These are phyloP conservation scores for Aporophyla lueneburgensis DNA, from an alignment of 2,888 invertebrate genomes.

Conservation along the genomic window DNA sequence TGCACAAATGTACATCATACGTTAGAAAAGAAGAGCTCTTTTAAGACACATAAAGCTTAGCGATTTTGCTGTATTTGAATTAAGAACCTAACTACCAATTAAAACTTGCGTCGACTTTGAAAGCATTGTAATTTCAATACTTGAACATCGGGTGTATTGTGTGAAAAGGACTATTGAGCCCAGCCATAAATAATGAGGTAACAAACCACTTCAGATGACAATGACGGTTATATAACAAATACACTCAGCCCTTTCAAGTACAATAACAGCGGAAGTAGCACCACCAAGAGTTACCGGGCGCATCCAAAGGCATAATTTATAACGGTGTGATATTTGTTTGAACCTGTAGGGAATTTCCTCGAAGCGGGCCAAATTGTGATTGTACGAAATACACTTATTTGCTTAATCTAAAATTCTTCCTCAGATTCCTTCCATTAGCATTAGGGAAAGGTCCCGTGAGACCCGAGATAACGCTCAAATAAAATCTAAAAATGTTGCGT, in stretches of 20 bases:
- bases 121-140: conserved; percentile 8
- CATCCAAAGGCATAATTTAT: conserved; percentile 58
- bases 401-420: conserved; percentile 73
- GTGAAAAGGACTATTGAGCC: conserved; percentile 26
- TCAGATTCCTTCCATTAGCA: conserved; percentile 58
- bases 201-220: conserved; percentile 55
- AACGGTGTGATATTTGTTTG: conserved; percentile 57
- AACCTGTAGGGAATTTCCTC: conserved; percentile 61
- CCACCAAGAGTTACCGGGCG: conserved; percentile 39
- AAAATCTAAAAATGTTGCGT: conserved; percentile 12
- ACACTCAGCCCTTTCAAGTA: conserved; percentile 55
- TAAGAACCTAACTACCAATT: not conserved
- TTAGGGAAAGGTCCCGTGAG: conserved; percentile 43
- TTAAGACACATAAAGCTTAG: not conserved
- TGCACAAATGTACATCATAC: not conserved
- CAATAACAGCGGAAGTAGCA: conserved; percentile 57
- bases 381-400: conserved; percentile 71
- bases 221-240: conserved; percentile 53
- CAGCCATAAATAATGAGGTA: conserved; percentile 53
- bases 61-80: conserved; percentile 2
- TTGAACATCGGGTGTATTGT: conserved; percentile 9
- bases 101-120: conserved; percentile 1
- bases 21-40: conserved; percentile 3
- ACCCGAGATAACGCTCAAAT: conserved; percentile 42
- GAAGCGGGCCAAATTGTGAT: conserved; percentile 67